These are phyloP conservation scores for Trachops cirrhosus DNA, from an alignment of 2,797 vertebrate species.

Conservation along the genomic window DNA sequence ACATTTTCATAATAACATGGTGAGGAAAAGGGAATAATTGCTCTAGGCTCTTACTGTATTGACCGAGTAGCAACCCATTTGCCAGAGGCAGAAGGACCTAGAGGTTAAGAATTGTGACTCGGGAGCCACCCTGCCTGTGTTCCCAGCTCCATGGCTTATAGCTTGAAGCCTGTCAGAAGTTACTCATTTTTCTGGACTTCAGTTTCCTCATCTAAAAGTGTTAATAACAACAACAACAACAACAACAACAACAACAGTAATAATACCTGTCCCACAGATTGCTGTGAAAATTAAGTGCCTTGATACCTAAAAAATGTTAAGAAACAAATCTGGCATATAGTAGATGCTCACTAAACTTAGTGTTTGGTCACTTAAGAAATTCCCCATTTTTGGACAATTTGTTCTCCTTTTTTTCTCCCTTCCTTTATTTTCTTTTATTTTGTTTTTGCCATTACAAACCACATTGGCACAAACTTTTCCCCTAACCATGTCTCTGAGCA, in stretches of 20 bases:
- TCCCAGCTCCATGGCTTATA: neutral
- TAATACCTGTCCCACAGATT: neutral
- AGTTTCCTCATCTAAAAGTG: neutral
- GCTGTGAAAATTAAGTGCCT: neutral
- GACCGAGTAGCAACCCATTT: neutral
- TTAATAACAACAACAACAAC: neutral
- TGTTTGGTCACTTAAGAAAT: neutral
- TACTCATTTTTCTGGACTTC: neutral
- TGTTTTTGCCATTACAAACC: neutral
- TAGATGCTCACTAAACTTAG: neutral
- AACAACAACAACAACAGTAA: accelerated
- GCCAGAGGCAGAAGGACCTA: neutral
- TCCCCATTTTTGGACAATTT: neutral
- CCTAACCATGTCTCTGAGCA: neutral
- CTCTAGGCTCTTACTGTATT: neutral
- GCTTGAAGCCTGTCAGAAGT: neutral
- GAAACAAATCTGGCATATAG: neutral
- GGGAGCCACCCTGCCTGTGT: neutral
- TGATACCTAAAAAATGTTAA: neutral
- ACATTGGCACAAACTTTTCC: neutral
- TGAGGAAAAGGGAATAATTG: neutral
- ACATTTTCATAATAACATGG: neutral
- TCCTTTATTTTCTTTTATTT: neutral
- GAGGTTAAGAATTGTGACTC: neutral
- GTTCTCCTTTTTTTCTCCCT: neutral